Conservation (phyloP, 2,113 vertebrate species). For the Alces alces region DNA sequence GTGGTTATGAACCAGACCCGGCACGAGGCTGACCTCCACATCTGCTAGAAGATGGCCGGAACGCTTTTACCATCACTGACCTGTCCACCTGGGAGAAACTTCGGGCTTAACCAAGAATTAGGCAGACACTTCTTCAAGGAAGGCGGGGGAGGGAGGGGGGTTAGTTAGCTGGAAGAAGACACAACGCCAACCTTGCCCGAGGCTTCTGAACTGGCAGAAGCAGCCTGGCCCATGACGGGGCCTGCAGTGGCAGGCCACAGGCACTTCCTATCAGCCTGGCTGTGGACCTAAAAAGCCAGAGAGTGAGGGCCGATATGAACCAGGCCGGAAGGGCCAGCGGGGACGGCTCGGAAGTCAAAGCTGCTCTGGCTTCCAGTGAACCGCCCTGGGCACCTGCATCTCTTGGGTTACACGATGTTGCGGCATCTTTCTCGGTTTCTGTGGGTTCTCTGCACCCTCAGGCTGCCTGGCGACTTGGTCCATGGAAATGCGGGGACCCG, state of each 20-base stretch:
- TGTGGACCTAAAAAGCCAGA: not conserved
- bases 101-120: not conserved
- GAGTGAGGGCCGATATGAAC: not conserved
- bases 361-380: not conserved
- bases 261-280: not conserved
- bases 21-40: not conserved
- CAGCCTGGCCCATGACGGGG: rapidly evolving
- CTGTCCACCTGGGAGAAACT: not conserved
- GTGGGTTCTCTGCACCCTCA: not conserved
- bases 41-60: not conserved
- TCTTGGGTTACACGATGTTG: not conserved
- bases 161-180: not conserved
- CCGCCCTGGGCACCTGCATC: not conserved
- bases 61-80: not conserved
- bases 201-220: not conserved
- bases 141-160: not conserved
- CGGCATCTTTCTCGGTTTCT: not conserved
- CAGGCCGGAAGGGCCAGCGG: not conserved
- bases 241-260: rapidly evolving
- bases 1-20: not conserved
- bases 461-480: rapidly evolving
- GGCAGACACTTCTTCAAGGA: not conserved
- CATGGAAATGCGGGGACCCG: not conserved
- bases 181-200: rapidly evolving
- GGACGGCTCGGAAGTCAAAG: not conserved